Evolutionary conservation across 1,140 invertebrate genomes (phyloP), one percentile per base, ranked within the genome.

Genomic region (Phortica variegata): DNA sequence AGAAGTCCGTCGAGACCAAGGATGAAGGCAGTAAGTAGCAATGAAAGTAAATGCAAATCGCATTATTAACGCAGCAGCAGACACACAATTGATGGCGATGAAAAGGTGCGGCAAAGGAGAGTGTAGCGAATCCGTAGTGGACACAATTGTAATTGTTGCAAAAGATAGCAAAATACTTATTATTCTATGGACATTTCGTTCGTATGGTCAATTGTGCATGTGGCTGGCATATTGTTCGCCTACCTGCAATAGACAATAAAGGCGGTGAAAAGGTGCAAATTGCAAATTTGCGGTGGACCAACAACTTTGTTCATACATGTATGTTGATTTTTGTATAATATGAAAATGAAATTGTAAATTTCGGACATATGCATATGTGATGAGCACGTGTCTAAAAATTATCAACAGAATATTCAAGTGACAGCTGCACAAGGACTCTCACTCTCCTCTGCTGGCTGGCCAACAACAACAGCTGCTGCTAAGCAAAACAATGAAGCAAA

Each of bases 81-180:
- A 46, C 56, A 49, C 52, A 55, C 54, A 49, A 55, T 53, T 52
- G 61, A 49, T 52, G 19, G 54, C 56, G 34, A 47, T 36, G 10
- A 29, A 49, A 13, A 53, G 44, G 33, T 34, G 31, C 43, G 47
- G 57, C 51, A 68, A 68, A 69, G 23, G 23, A 26, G 10, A 66
- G 65, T 68, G 65, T 68, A 65, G 69, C 63, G 65, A 68, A 68
- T 68, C 54, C 60, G 57, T 38, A n/a, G n/a, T 63, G 63, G 68
- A 60, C 68, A 66, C 60, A 66, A 66, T 47, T 49, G 42, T 7
- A 52, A 55, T 52, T 23, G 44, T 17, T 7, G 6, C 26, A 12
- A 12, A 15, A 15, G 9, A 44, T 42, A 29, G 18, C 18, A 18
- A 40, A 59, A 62, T 57, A 50, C 52, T 61, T 34, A 32, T 40